These are phyloP conservation scores for Danio choprae DNA, from an alignment of 2,797 vertebrate genomes.

Conservation along the genomic window DNA sequence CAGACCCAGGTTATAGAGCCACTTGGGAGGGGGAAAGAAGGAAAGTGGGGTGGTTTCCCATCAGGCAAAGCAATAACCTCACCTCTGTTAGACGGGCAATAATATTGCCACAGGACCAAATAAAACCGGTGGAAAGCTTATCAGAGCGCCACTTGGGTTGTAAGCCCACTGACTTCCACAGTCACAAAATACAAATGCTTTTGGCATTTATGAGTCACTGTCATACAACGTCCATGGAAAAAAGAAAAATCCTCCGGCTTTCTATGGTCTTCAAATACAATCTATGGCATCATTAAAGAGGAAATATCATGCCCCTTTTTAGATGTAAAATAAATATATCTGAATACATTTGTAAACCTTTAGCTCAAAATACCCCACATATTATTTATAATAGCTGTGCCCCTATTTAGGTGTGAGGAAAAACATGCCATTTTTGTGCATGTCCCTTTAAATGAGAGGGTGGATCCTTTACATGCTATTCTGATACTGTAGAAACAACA, in stretches of 20 bases:
- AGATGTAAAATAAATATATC: no score
- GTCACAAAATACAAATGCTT: constrained; percentile 53
- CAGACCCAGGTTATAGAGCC: constrained; percentile 49
- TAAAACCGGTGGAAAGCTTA: constrained; percentile 40
- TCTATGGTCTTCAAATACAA: constrained; percentile 2
- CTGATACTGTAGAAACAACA: no score
- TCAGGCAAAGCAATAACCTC: constrained; percentile 63
- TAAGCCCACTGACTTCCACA: constrained; percentile 47
- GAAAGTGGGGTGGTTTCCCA: constrained; percentile 53
- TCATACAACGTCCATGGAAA: constrained; percentile 37
- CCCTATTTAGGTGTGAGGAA: no score
- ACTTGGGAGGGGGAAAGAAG: constrained; percentile 34
- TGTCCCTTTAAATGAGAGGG: no score
- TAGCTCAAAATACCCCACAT: no score
- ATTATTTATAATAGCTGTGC: no score
- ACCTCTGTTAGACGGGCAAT: constrained; percentile 53
- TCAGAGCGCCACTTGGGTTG: constrained; percentile 36
- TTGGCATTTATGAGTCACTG: constrained; percentile 54
- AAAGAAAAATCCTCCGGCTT: constrained; percentile 4
- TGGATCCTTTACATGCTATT: no score
- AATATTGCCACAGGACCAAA: constrained; percentile 54
- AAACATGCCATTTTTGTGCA: no score
- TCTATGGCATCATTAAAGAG: not conserved
- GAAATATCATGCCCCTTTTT: no score
- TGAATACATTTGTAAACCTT: no score